Evolutionary conservation across 2,113 vertebrate species (phyloP), one percentile per base, ranked within the genome.

Genomic region (Sceloporus undulatus): DNA sequence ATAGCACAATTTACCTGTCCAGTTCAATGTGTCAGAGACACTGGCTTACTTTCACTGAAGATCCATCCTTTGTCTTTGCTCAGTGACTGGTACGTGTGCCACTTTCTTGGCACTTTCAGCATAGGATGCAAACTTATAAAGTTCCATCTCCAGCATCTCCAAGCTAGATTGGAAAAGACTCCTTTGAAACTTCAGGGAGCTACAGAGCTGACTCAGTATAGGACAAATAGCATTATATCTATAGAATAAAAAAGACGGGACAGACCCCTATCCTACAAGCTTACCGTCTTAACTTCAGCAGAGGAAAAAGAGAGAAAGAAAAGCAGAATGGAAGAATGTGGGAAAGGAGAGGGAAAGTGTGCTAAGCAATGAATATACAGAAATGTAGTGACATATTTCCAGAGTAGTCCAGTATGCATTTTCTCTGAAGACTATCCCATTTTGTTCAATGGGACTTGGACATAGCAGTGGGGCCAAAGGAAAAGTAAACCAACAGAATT

Each of bases 291-390:
- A 75, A 48, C 29, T 83, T 76, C 23, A 59, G 75, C 2, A 52
- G 27, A 9, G 27, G 19, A 11, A 48, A 23, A 2, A 34, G 4
- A 38, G 40, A 23, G 40, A 48, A 9, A 27, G 11, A 48, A 8
- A 42, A 16, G 8, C 6, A 56, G 14, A 34, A 13, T 1, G 75
- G 9, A 34, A 10, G 42, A 38, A 62, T 19, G 7, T 7, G 16
- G 21, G 0, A 23, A 25, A 6, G 1, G 14, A 3, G 5, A 11
- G 25, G 2, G 73, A 40, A 42, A 54, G n/a, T 4, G 23, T 5
- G 9, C 42, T 10, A 79, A n/a, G 13, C 66, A 42, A 59, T 16
- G 34, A 42, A 77, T 42, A 25, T 40, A 21, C 16, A 16, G 18
- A 48, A 42, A 70, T 70, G 18, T 19, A 19, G 13, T 18, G 29